Conservation (phyloP, 2,113 vertebrate genomes). For the Spea multiplicata region DNA sequence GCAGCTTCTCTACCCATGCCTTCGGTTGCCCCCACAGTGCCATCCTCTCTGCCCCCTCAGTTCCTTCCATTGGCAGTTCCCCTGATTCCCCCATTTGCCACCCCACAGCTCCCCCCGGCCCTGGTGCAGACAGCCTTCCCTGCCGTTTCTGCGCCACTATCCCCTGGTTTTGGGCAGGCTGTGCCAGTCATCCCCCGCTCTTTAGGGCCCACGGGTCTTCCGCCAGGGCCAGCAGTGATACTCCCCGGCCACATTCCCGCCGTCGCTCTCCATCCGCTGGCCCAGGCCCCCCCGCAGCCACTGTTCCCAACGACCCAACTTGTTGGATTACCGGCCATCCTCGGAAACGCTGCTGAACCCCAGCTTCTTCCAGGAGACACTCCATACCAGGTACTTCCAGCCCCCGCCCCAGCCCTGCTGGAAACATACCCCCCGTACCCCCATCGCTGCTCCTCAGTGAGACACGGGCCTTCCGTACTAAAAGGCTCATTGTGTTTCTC, state of each 20-base stretch:
- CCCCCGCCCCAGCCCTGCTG: not conserved
- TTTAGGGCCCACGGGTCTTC: constrained; percentile 54
- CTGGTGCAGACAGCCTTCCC: constrained; percentile 68
- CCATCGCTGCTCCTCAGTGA: not conserved
- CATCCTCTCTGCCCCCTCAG: constrained; percentile 67
- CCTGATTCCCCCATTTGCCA: constrained; percentile 65
- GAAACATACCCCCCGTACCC: not conserved
- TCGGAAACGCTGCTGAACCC: constrained; percentile 81
- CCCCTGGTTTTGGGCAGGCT: constrained; percentile 67
- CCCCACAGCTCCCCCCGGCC: constrained; percentile 67
- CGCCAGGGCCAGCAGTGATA: constrained; percentile 61
- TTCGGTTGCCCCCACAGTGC: constrained; percentile 66
- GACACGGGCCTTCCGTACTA: no score
- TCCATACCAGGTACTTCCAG: constrained; percentile 83
- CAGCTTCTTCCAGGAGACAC: constrained; percentile 75
- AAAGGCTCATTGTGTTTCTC: no score
- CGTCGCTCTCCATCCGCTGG: constrained; percentile 67
- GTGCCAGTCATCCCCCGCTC: constrained; percentile 66
- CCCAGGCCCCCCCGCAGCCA: constrained; percentile 72
- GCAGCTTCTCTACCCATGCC: constrained; percentile 62
- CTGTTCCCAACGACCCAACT: constrained; percentile 73
- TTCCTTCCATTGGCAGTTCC: constrained; percentile 69
- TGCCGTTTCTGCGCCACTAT: constrained; percentile 66
- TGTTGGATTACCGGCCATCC: constrained; percentile 78
- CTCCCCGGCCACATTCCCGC: constrained; percentile 69